Base-by-base conservation (phyloP, 2,888 invertebrate species). In the Leptinotarsa juncta region DNA sequence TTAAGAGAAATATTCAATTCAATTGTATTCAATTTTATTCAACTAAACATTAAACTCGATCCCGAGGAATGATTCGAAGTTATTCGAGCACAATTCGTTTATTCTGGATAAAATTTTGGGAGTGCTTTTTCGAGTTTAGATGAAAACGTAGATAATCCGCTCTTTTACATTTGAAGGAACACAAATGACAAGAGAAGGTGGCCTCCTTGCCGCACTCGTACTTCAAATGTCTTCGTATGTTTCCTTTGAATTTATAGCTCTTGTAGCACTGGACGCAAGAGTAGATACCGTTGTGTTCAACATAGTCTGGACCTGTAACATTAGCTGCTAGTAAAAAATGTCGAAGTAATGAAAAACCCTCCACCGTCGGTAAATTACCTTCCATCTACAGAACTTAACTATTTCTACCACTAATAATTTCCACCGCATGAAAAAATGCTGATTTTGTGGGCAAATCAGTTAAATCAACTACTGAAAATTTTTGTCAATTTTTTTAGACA, bases 191-290 rank as follows among this genome's bases (percentile, higher is more conserved):
- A 85, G 91, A 90, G 88, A 91, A 92, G 83, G 90, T 90, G 32
- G 92, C 92, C 79, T 90, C 90, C 84, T 91, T 92, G 79, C 91
- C 90, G 85, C 94, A 94, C 85, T 94, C 94, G 88, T 93, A 92
- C 85, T 91, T 91, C 82, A 92, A 90, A 86, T 94, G 94, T 75
- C 94, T 78, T 57, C 81, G 76, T 42, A 83, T 83, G 73, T 83
- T 83, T 7, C 84, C 83, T 66, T 84, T 83, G 72, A 83, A 83
- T 66, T 84, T 84, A 77, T 84, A 84, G 65, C 80, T 81, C 74
- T 83, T 83, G 77, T 74, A 80, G 77, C 84, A 84, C 53, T 79
- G 77, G 23, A 80, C 76, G 71, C 84, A 84, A 70, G 78, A 80
- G 77, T 78, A 84, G 55, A 80, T 79, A 23, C 82, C 83, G 67